A percentile compares a stretch with the other conserved stretches of the same genome.
These are phyloP conservation scores for Neoseiulus cucumeris DNA, from an alignment of 1,140 invertebrate genomes.

Conservation along the genomic window DNA sequence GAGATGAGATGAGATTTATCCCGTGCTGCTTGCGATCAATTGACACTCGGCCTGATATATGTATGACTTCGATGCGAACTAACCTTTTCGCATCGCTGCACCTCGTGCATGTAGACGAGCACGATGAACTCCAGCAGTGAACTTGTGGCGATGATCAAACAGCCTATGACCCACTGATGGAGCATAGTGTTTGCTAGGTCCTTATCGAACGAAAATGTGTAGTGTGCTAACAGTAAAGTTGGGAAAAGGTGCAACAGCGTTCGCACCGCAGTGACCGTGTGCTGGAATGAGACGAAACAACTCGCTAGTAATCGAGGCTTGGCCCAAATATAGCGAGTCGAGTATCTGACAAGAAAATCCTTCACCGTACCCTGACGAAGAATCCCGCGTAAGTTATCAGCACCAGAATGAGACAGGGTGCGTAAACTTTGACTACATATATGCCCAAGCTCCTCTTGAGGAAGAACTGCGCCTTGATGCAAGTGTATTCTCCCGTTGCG, in stretches of 20 bases:
- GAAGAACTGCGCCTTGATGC: slow-evolving; percentile 9
- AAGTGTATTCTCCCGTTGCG: slow-evolving; percentile 7
- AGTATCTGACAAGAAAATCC: background rate
- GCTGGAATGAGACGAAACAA: background rate
- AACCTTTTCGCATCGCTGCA: slow-evolving; percentile 9
- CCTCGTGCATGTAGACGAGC: slow-evolving; percentile 4
- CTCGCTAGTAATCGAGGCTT: too few species aligned
- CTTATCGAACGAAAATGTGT: slow-evolving; percentile 4
- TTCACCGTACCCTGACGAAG: background rate
- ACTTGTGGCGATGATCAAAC: background rate
- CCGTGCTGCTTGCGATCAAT: too few species aligned
- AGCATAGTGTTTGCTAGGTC: background rate
- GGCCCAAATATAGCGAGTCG: too few species aligned
- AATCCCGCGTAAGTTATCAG: background rate
- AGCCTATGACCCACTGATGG: slow-evolving; percentile 1
- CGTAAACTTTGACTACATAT: slow-evolving; percentile 6
- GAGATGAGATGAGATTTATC: background rate
- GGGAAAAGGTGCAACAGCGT: background rate
- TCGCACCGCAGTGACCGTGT: background rate
- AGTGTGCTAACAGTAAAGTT: background rate
- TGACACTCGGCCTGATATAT: too few species aligned
- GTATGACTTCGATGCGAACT: too few species aligned
- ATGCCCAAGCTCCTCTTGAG: slow-evolving; percentile 6
- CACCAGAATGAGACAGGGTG: background rate
- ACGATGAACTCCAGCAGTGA: background rate